Conservation (phyloP, 2,888 invertebrate genomes). For the Drosophila koepferae region DNA sequence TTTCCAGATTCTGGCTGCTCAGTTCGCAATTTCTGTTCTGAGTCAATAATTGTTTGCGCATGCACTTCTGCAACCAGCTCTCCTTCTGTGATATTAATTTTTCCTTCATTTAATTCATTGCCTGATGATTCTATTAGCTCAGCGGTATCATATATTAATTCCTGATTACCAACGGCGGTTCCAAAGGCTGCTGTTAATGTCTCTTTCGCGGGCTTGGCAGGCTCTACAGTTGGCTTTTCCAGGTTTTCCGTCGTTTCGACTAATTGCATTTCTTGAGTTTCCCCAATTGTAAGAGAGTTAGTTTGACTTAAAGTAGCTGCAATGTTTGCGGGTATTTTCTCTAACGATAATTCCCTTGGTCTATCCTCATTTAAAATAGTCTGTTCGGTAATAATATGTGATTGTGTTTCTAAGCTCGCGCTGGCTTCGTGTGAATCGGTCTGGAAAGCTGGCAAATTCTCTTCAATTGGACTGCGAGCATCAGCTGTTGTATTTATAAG, state of each 20-base stretch:
- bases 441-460: conserved; percentile 84
- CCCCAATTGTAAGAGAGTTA: conserved; percentile 49
- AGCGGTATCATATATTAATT: conserved; percentile 87
- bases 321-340: conserved; percentile 33
- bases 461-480: conserved; percentile 88
- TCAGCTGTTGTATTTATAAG: conserved; percentile 88
- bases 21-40: conserved; percentile 85
- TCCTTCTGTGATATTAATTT: conserved; percentile 86
- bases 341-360: conserved; percentile 20
- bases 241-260: conserved; percentile 47
- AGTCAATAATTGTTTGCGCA: conserved; percentile 88
- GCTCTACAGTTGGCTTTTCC: conserved; percentile 86
- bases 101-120: conserved; percentile 84
- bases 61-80: conserved; percentile 88
- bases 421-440: conserved; percentile 87
- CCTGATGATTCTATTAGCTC: conserved; percentile 37
- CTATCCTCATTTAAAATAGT: conserved; percentile 71
- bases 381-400: conserved; percentile 87
- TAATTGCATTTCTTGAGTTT: conserved; percentile 50
- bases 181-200: conserved; percentile 87
- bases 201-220: conserved; percentile 85
- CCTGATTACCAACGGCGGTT: conserved; percentile 87
- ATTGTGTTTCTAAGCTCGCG: conserved; percentile 87
- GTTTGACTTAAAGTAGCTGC: conserved; percentile 40
- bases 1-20: conserved; percentile 29